phyloP scores from a whole-genome alignment of 2,113 vertebrate genomes.

The Eolophus roseicapilla region DNA sequence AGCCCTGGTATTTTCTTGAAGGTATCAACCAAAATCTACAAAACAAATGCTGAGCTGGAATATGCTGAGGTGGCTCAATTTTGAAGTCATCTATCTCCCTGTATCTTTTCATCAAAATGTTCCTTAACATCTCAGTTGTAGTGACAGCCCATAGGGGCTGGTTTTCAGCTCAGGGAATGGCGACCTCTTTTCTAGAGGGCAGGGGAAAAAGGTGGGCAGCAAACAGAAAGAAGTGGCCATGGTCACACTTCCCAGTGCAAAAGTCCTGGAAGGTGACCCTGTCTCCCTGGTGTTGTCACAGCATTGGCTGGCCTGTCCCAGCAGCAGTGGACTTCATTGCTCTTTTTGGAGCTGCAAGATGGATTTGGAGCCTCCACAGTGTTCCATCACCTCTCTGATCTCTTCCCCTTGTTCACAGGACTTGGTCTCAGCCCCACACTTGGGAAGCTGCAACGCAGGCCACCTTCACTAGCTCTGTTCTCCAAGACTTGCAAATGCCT shows the following conservation, averaged over 20 bases:
- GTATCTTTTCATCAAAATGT: background rate
- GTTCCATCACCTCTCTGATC: background rate
- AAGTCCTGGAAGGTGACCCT: background rate
- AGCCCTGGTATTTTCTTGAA: background rate
- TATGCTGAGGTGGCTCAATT: background rate
- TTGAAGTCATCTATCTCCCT: background rate
- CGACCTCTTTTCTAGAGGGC: background rate
- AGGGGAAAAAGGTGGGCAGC: background rate
- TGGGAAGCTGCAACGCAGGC: background rate
- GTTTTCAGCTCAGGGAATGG: background rate
- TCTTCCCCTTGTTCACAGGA: background rate
- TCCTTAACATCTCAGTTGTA: background rate
- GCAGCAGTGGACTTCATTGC: background rate
- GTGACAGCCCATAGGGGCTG: background rate
- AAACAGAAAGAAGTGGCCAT: background rate
- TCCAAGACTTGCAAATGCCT: background rate
- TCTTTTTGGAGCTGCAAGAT: background rate
- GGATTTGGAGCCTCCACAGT: accelerated
- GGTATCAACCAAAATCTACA: background rate
- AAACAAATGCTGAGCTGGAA: background rate
- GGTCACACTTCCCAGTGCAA: background rate
- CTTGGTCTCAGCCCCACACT: background rate
- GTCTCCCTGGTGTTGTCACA: background rate
- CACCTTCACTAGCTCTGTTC: background rate
- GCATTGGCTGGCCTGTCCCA: background rate